These are phyloP conservation scores for Pseudococcus longispinus DNA, from an alignment of 2,888 invertebrate species.

Conservation along the genomic window DNA sequence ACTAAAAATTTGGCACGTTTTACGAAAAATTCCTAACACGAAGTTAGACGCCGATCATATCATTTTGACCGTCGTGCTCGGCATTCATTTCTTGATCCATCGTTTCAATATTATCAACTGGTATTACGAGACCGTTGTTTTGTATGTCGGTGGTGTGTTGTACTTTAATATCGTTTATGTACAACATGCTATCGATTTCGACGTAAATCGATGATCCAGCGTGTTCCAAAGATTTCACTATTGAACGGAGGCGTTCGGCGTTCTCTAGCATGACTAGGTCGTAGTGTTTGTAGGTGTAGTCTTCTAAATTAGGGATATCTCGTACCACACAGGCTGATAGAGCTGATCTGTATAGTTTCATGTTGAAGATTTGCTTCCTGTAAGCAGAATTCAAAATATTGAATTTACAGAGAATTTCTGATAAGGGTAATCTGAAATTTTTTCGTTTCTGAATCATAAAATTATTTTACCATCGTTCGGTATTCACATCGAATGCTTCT, in stretches of 20 bases:
- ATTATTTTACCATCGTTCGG: slow-evolving; percentile 74
- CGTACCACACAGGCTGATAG: slow-evolving; percentile 88
- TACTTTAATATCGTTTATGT: slow-evolving; percentile 50
- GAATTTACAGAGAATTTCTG: no score
- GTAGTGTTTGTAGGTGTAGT: slow-evolving; percentile 51
- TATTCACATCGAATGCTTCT: slow-evolving; percentile 86
- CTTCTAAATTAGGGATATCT: slow-evolving; percentile 81
- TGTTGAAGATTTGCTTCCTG: slow-evolving; percentile 77
- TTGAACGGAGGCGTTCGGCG: slow-evolving; percentile 47
- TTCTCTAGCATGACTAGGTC: slow-evolving; percentile 48
- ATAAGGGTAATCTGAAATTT: no score
- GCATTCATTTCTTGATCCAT: slow-evolving; percentile 21
- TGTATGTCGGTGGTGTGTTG: slow-evolving; percentile 40
- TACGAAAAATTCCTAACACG: not conserved
- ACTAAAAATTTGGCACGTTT: not conserved
- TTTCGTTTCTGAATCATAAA: not conserved
- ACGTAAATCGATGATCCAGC: slow-evolving; percentile 42
- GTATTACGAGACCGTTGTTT: slow-evolving; percentile 46
- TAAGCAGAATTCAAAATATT: not conserved
- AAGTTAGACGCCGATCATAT: not conserved
- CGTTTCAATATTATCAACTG: slow-evolving; percentile 29
- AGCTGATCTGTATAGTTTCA: slow-evolving; percentile 91
- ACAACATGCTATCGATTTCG: slow-evolving; percentile 49
- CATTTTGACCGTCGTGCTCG: not conserved
- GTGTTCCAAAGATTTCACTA: slow-evolving; percentile 47